phyloP scores from a whole-genome alignment of 2,888 invertebrate species.

The Phyllotreta striolata region DNA sequence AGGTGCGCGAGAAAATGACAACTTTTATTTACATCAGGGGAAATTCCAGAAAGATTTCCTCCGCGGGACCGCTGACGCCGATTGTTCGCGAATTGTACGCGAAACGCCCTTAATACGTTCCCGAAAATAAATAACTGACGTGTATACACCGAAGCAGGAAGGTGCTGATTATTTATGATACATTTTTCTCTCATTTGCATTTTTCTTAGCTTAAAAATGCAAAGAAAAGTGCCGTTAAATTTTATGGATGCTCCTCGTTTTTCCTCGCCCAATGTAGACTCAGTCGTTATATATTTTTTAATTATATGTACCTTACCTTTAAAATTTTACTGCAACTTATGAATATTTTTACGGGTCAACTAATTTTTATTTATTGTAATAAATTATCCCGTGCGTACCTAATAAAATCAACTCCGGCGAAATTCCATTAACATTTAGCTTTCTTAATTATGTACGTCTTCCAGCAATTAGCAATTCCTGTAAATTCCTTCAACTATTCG shows the following conservation, averaged over 20 bases:
- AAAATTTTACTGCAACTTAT: constrained; percentile 1
- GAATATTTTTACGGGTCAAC: constrained; percentile 4
- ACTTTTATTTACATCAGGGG: constrained; percentile 61
- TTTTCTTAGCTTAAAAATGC: constrained; percentile 57
- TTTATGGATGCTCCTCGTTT: constrained; percentile 56
- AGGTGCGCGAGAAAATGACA: constrained; percentile 56
- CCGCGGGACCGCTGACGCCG: constrained; percentile 43
- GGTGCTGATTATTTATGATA: constrained; percentile 61
- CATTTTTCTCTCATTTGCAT: constrained; percentile 61
- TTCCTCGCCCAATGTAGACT: constrained; percentile 34
- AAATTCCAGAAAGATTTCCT: constrained; percentile 59
- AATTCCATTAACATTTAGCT: too few relatives aligned
- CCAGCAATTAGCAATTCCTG: too few relatives aligned
- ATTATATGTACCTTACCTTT: constrained; percentile 6
- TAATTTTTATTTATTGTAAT: background rate
- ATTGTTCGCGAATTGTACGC: constrained; percentile 50
- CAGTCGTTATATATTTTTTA: constrained; percentile 18
- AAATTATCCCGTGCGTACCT: too few relatives aligned
- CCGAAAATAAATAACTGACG: constrained; percentile 57
- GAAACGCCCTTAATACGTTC: constrained; percentile 58
- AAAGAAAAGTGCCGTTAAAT: constrained; percentile 57
- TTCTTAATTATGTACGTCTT: too few relatives aligned
- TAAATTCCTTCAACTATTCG: too few relatives aligned
- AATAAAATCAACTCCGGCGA: too few relatives aligned
- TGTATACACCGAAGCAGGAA: constrained; percentile 58